These are phyloP conservation scores for Cynoglossus semilaevis DNA, from an alignment of 2,113 vertebrate genomes.

Conservation along the genomic window DNA sequence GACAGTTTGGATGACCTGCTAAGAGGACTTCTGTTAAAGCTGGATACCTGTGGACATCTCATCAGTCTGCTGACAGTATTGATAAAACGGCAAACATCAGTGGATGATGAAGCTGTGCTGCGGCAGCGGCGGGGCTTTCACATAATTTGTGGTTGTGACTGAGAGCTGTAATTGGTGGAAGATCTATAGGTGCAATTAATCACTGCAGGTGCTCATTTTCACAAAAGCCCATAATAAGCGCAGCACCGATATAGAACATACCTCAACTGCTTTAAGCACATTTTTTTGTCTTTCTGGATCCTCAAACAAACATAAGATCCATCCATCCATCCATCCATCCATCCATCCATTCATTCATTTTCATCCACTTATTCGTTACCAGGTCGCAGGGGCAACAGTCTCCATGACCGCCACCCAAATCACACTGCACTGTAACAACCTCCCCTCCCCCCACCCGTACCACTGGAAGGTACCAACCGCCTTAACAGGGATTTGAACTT, in stretches of 20 bases:
- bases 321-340: too few species aligned
- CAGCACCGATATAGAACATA: constrained; percentile 1
- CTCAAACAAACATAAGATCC: too few species aligned
- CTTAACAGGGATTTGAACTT: too few species aligned
- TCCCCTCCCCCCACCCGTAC: too few species aligned
- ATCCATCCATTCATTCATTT: too few species aligned
- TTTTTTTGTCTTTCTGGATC: too few species aligned
- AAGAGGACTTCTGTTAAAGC: constrained; percentile 21
- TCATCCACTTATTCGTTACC: too few species aligned
- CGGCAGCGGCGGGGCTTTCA: background rate
- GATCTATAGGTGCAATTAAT: background rate
- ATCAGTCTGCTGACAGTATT: constrained; percentile 26
- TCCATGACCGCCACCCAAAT: too few species aligned
- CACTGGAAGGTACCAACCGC: too few species aligned
- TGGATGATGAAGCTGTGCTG: constrained; percentile 35
- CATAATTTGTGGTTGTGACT: constrained; percentile 18
- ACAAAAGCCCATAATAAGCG: background rate
- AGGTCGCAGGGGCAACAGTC: too few species aligned
- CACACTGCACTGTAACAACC: too few species aligned
- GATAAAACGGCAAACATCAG: constrained; percentile 21
- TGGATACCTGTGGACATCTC: constrained; percentile 26
- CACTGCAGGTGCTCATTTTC: constrained; percentile 1
- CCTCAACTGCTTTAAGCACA: background rate
- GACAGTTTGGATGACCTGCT: constrained; percentile 12
- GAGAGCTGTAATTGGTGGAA: constrained; percentile 5